Evolutionary conservation across 1,140 invertebrate genomes (phyloP).

Genomic region (Penaeus japonicus): DNA sequence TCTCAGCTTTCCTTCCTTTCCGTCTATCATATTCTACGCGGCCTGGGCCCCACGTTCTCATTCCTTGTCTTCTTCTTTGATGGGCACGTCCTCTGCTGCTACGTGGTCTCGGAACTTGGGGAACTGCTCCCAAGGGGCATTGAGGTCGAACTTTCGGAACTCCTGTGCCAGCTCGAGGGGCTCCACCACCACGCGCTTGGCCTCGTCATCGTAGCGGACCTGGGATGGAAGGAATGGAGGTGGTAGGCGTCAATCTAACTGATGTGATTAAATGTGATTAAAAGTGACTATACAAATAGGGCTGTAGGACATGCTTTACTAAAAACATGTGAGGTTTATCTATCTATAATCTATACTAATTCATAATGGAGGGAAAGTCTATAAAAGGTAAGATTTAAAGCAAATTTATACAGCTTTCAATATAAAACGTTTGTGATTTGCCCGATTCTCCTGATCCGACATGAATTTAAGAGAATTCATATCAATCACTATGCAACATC

Average conservation of each 20-base stretch:
- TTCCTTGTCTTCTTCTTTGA: slow-evolving; percentile 35
- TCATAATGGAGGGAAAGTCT: neutral
- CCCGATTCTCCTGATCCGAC: neutral
- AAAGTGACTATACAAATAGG: neutral
- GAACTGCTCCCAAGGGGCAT: slow-evolving; percentile 97
- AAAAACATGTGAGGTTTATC: neutral
- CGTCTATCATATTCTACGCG: too few species aligned
- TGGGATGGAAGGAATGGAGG: slow-evolving; percentile 62
- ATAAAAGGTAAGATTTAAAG: neutral
- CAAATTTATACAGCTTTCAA: too few species aligned
- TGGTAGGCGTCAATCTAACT: neutral
- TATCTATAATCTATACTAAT: too few species aligned
- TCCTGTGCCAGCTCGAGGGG: slow-evolving; percentile 97
- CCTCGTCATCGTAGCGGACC: slow-evolving; percentile 96
- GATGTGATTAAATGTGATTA: neutral
- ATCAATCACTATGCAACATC: neutral
- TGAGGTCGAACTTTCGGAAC: slow-evolving; percentile 96
- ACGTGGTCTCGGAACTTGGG: slow-evolving; percentile 66
- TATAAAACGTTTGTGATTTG: too few species aligned
- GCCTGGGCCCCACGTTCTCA: neutral
- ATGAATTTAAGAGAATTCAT: too few species aligned
- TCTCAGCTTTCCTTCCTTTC: too few species aligned
- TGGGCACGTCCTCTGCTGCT: slow-evolving; percentile 30
- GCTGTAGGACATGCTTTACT: neutral
- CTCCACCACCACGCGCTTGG: slow-evolving; percentile 92